Conservation (phyloP, 2,888 invertebrate genomes). For the Lasioglossum villosulum region DNA sequence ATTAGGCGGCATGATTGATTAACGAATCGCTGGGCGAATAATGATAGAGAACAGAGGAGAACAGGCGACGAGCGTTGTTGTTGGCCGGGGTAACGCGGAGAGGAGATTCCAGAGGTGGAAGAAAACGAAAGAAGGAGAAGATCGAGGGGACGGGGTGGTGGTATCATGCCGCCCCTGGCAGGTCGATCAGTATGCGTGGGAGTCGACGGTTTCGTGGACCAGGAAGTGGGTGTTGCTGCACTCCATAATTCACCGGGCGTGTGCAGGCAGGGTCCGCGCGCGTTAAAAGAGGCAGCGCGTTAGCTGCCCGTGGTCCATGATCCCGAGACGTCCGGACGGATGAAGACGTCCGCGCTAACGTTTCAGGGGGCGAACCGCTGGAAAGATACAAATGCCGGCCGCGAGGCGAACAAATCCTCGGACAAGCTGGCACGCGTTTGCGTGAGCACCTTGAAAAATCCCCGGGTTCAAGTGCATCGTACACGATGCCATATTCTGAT, state of each 20-base stretch:
- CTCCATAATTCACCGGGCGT: conserved; percentile 77
- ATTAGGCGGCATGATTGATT: conserved; percentile 71
- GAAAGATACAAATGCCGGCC: conserved; percentile 76
- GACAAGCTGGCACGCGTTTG: conserved; percentile 17
- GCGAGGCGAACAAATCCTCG: conserved; percentile 67
- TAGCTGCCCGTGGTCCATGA: conserved; percentile 38
- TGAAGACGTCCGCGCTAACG: conserved; percentile 78
- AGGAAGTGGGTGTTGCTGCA: conserved; percentile 78
- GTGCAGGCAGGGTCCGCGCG: conserved; percentile 41
- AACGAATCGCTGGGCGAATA: conserved; percentile 69
- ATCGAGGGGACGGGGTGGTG: conserved; percentile 30
- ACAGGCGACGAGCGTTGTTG: background rate
- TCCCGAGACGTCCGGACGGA: conserved; percentile 56
- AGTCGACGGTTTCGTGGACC: conserved; percentile 73
- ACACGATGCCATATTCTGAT: background rate
- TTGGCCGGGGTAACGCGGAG: conserved; percentile 26
- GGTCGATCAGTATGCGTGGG: conserved; percentile 71
- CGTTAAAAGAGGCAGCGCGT: conserved; percentile 27
- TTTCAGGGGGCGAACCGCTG: conserved; percentile 66
- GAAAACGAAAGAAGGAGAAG: background rate
- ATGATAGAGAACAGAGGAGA: conserved; percentile 61
- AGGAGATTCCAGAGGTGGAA: conserved; percentile 28
- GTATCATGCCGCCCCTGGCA: conserved; percentile 64
- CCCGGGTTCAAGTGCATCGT: conserved; percentile 36
- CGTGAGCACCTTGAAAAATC: background rate